Evolutionary conservation across 2,797 vertebrate species (phyloP), one percentile per base, ranked within the genome.

Genomic region (Luscinia luscinia): DNA sequence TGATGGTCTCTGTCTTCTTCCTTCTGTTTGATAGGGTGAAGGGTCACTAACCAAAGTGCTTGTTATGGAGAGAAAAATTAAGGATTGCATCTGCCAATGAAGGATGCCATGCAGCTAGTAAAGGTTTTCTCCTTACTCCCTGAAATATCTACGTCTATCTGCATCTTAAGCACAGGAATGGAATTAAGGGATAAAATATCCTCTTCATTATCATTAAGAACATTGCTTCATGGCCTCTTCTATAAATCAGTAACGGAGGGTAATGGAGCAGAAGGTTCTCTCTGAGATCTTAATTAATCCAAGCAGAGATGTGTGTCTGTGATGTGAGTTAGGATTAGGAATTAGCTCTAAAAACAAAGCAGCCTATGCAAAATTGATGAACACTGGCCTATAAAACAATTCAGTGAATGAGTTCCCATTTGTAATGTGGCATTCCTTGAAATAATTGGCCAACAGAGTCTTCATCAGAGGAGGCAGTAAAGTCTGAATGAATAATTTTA

Each of bases 201-300:
- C 28, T 30, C 22, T 58, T 95, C 10, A 2, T 92, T 89, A 83
- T 89, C 81, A 63, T 92, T 94, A 95, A 94, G 57, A 95, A 75
- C 38, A n/a, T 74, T 93, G 72, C 70, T 96, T 94, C 77, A 36
- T 89, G 67, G 55, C 46, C 63, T 70, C 52, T 92, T 88, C 74
- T 90, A 90, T 87, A 87, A 94, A 92, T 88, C 88, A 87, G 88
- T 95, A 93, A 79, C n/a, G 8, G 86, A 89, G 68, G 45, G 75
- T 95, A 92, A 95, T 90, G 85, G 75, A 94, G 86, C 92, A 95
- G 87, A 93, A 96, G 84, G 45, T 83, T 92, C 61, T 87, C 54
- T 92, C 87, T 45, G 52, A 83, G 84, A 74, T 83, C 68, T 89
- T 94, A 93, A 90, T 94, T 95, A 95, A 93, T 91, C 89, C 84